These are phyloP conservation scores for Cyanistes caeruleus DNA, from an alignment of 2,113 vertebrate genomes.

Conservation along the genomic window DNA sequence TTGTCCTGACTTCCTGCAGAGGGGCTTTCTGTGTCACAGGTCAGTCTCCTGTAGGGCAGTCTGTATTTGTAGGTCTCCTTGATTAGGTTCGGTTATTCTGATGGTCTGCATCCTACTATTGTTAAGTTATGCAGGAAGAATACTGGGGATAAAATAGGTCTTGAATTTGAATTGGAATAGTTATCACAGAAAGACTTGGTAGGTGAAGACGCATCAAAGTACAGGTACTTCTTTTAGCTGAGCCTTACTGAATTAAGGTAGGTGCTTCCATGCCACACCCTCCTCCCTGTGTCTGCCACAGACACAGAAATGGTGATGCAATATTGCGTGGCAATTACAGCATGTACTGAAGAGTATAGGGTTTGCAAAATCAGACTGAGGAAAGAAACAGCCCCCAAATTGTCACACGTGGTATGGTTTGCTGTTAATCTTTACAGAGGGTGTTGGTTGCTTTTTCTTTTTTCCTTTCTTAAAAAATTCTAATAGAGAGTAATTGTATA, in stretches of 20 bases:
- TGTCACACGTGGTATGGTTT: neutral
- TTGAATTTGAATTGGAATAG: neutral
- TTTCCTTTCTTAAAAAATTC: neutral
- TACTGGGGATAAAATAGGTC: neutral
- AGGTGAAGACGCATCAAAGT: neutral
- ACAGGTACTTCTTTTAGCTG: neutral
- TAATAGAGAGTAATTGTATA: neutral
- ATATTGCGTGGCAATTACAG: conserved; percentile 34
- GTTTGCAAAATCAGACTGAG: conserved; percentile 6
- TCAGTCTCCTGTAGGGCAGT: neutral
- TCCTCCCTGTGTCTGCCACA: conserved; percentile 13
- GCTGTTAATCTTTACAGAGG: neutral
- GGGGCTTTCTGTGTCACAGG: neutral
- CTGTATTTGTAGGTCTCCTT: neutral
- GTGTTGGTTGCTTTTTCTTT: neutral
- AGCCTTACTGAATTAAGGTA: neutral
- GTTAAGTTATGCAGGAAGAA: neutral
- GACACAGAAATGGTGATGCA: conserved; percentile 47
- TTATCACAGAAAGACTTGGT: neutral
- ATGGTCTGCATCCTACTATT: neutral
- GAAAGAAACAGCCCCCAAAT: neutral
- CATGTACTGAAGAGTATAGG: neutral
- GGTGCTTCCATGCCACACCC: conserved; percentile 33
- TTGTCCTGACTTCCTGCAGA: neutral
- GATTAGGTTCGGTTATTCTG: neutral